Percentiles rank a stretch among this genome's conserved stretches.
Conservation (phyloP, 2,113 vertebrate species). For the Prolemur simus region DNA sequence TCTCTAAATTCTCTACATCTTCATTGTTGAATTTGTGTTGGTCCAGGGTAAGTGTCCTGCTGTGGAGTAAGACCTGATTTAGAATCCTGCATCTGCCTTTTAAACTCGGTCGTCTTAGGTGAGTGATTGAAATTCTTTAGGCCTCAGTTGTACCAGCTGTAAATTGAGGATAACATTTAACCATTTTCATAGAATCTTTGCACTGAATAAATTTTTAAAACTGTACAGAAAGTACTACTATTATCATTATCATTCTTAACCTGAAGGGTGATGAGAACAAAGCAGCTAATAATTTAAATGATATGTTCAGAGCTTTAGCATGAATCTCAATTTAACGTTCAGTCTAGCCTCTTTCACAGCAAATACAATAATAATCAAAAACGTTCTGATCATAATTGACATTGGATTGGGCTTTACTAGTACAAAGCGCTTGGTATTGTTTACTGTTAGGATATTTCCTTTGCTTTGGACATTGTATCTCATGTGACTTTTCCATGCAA, state of each 20-base stretch:
- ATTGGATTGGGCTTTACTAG: not conserved
- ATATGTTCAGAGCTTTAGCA: conserved; percentile 17
- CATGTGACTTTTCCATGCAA: not conserved
- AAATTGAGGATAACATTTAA: conserved; percentile 24
- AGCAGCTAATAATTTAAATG: conserved; percentile 7
- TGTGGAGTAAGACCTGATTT: not conserved
- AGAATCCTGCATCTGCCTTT: not conserved
- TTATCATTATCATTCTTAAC: conserved; percentile 24
- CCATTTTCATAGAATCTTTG: not conserved
- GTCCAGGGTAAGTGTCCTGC: not conserved
- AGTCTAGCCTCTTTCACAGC: conserved; percentile 20
- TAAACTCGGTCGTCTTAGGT: not conserved
- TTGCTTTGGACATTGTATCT: conserved; percentile 4
- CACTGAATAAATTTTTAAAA: conserved; percentile 2
- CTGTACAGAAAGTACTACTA: not conserved
- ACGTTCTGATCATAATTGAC: not conserved
- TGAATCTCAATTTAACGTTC: conserved; percentile 37
- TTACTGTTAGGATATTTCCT: not conserved
- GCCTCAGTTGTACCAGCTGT: not conserved
- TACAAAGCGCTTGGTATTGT: not conserved
- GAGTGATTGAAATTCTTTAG: not conserved
- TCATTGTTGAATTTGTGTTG: not conserved
- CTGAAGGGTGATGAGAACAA: not conserved
- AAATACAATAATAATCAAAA: not conserved
- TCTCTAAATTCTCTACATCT: not conserved